Evolutionary conservation across 2,888 invertebrate genomes (phyloP).

Genomic region (Petrolisthes manimaculis): DNA sequence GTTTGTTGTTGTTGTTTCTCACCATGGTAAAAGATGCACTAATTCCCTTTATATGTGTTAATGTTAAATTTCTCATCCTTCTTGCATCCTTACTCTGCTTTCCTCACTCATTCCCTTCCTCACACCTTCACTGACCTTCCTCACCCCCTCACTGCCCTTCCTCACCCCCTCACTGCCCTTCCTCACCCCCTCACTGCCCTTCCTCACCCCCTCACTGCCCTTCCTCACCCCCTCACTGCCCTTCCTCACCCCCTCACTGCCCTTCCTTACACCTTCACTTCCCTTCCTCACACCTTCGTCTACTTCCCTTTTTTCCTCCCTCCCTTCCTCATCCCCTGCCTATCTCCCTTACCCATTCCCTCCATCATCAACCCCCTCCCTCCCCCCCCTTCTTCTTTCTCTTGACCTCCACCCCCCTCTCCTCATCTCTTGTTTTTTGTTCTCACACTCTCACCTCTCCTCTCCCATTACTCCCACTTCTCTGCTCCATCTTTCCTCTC

Average conservation of each 20-base stretch:
- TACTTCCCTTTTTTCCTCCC: not conserved
- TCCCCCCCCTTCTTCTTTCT: not conserved
- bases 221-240: not conserved
- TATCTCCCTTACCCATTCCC: not conserved
- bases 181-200: not conserved
- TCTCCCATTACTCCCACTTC: slow-evolving; percentile 9
- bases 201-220: not conserved
- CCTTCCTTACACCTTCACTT: not conserved
- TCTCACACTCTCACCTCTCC: slow-evolving; percentile 21
- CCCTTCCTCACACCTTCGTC: not conserved
- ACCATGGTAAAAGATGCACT: no score
- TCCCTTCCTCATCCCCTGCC: not conserved
- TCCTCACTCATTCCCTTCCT: slow-evolving; percentile 2
- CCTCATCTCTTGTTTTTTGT: not conserved
- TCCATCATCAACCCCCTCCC: not conserved
- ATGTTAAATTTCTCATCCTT: no score
- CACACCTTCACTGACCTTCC: slow-evolving; percentile 10
- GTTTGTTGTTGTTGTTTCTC: no score
- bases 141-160: not conserved
- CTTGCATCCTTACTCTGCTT: not conserved
- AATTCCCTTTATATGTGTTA: no score
- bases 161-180: not conserved
- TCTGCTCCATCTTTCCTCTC: not conserved
- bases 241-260: not conserved
- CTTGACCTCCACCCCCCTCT: not conserved